Evolutionary conservation across 2,113 vertebrate genomes (phyloP).

Genomic region (Catharus bicknelli): DNA sequence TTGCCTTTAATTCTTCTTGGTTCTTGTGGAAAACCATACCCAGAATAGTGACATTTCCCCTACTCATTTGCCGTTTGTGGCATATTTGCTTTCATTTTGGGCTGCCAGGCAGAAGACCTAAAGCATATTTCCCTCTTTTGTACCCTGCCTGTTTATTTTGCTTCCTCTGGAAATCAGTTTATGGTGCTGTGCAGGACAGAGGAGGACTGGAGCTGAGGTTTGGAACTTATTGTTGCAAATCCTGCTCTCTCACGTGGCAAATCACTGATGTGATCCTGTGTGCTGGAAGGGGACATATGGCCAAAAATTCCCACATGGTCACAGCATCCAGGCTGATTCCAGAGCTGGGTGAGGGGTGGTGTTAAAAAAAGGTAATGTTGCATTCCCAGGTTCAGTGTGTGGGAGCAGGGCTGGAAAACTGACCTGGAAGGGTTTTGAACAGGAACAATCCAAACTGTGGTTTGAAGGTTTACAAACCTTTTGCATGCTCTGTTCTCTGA

Average conservation of each 20-base stretch:
- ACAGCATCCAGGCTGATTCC: conserved; percentile 20
- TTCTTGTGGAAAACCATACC: background rate
- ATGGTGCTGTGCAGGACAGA: background rate
- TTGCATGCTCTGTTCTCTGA: background rate
- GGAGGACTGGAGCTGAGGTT: background rate
- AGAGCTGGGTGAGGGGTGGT: conserved; percentile 23
- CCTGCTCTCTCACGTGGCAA: background rate
- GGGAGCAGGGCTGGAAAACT: conserved; percentile 15
- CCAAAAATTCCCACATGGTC: background rate
- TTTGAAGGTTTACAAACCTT: conserved; percentile 24
- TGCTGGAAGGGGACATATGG: background rate
- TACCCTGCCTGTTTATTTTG: background rate
- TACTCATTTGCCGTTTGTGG: background rate
- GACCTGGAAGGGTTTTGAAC: background rate
- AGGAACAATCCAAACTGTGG: background rate
- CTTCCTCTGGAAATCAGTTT: background rate
- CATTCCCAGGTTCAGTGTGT: conserved; percentile 2
- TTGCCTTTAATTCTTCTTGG: background rate
- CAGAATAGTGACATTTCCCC: background rate
- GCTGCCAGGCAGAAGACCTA: background rate
- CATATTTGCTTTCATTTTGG: background rate
- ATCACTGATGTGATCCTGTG: rapidly evolving
- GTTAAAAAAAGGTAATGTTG: background rate
- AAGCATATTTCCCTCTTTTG: background rate
- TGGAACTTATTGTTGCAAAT: background rate